phyloP scores from a whole-genome alignment of 2,797 vertebrate genomes.

The Columba guinea region DNA sequence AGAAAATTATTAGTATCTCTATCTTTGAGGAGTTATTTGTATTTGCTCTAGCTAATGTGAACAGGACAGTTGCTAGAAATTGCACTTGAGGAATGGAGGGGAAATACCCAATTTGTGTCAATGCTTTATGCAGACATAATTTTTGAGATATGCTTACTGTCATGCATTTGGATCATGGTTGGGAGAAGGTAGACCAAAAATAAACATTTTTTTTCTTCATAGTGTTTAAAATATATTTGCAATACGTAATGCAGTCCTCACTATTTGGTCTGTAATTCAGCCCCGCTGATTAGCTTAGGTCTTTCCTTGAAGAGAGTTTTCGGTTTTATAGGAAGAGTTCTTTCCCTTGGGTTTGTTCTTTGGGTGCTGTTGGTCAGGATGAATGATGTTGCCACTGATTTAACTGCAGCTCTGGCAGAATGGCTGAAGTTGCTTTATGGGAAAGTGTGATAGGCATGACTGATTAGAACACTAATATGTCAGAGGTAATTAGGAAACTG shows the following conservation, averaged over 20 bases:
- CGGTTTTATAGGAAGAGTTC: not conserved
- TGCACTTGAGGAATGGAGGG: not conserved
- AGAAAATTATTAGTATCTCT: not conserved
- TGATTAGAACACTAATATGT: not conserved
- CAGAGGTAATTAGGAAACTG: not conserved
- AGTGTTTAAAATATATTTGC: not conserved
- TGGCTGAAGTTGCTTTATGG: not conserved
- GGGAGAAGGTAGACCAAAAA: not conserved
- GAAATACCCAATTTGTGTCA: not conserved
- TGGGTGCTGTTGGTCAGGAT: not conserved
- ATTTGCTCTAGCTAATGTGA: not conserved
- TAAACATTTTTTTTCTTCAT: not conserved
- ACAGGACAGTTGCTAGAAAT: not conserved
- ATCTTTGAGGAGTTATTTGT: not conserved
- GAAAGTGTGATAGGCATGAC: not conserved
- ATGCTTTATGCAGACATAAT: not conserved
- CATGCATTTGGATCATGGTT: not conserved
- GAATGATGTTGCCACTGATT: not conserved
- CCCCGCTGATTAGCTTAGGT: not conserved
- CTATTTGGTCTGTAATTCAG: not conserved
- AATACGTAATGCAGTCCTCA: fast-evolving
- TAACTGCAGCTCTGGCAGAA: not conserved
- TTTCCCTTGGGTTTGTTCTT: not conserved
- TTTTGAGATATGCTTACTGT: not conserved
- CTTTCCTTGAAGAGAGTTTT: not conserved